Conservation (phyloP, 2,113 vertebrate genomes). For the Cyprinodon brontotheroides region DNA sequence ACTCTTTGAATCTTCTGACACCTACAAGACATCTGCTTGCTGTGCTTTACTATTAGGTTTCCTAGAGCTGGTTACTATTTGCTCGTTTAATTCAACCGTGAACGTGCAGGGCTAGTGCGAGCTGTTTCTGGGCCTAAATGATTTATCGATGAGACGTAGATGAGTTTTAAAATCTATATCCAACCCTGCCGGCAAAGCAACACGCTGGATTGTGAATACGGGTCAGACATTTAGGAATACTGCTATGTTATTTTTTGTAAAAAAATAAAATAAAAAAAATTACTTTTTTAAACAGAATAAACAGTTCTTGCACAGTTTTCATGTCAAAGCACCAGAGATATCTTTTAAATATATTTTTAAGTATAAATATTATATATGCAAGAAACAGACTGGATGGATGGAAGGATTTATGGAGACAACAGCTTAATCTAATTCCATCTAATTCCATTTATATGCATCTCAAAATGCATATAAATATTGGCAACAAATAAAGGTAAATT, state of each 20-base stretch:
- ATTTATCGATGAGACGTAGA: slow-evolving; percentile 55
- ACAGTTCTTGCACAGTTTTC: neutral
- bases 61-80: slow-evolving; percentile 14
- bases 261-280: no score
- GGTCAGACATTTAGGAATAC: slow-evolving; percentile 2
- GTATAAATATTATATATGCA: neutral
- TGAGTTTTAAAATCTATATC: slow-evolving; percentile 40
- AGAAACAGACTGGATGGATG: neutral
- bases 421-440: neutral
- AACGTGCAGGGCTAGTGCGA: slow-evolving; percentile 49
- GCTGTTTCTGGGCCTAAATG: slow-evolving; percentile 29
- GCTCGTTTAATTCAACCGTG: slow-evolving; percentile 35
- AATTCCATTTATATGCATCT: neutral
- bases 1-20: slow-evolving; percentile 2
- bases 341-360: neutral
- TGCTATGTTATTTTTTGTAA: neutral
- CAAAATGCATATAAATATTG: neutral
- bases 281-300: neutral
- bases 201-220: slow-evolving; percentile 1
- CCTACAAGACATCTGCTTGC: slow-evolving; percentile 3
- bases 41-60: slow-evolving; percentile 11
- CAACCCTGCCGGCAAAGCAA: slow-evolving; percentile 23
- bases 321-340: neutral
- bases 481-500: slow-evolving; percentile 20
- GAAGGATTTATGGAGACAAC: neutral